Conservation (phyloP, 2,888 invertebrate genomes). For the Pecten maximus region DNA sequence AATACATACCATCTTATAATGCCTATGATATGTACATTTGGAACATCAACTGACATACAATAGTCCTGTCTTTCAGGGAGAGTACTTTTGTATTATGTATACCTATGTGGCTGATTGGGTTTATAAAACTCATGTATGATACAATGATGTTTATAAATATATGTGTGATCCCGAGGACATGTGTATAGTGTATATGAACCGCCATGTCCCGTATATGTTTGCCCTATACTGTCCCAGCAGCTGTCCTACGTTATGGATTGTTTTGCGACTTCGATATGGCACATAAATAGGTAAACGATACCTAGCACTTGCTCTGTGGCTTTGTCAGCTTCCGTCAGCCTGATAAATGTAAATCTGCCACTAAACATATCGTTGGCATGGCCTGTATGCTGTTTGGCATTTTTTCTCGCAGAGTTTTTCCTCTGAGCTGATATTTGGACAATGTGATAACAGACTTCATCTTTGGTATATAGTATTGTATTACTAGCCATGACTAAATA, state of each 20-base stretch:
- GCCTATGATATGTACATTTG: not conserved
- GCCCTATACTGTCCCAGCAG: not conserved
- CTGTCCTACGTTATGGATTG: not conserved
- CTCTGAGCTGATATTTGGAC: not conserved
- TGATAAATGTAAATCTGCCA: not conserved
- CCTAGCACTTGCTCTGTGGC: not conserved
- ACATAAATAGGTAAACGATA: not conserved
- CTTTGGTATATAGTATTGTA: not conserved
- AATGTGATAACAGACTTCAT: not conserved
- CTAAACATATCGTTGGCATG: not conserved
- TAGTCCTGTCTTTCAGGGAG: not conserved
- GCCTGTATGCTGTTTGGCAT: not conserved
- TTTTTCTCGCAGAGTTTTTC: not conserved
- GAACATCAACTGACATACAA: not conserved
- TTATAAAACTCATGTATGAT: not conserved
- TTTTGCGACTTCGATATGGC: constrained; percentile 1
- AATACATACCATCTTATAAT: not conserved
- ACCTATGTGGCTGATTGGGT: not conserved
- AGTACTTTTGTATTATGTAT: not conserved
- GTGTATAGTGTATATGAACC: not conserved
- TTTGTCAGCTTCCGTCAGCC: not conserved
- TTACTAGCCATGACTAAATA: not conserved
- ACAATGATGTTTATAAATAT: not conserved
- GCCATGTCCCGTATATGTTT: not conserved
- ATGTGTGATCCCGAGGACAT: not conserved